Evolutionary conservation across 2,888 invertebrate genomes (phyloP).

Genomic region (Eurytoma californica): DNA sequence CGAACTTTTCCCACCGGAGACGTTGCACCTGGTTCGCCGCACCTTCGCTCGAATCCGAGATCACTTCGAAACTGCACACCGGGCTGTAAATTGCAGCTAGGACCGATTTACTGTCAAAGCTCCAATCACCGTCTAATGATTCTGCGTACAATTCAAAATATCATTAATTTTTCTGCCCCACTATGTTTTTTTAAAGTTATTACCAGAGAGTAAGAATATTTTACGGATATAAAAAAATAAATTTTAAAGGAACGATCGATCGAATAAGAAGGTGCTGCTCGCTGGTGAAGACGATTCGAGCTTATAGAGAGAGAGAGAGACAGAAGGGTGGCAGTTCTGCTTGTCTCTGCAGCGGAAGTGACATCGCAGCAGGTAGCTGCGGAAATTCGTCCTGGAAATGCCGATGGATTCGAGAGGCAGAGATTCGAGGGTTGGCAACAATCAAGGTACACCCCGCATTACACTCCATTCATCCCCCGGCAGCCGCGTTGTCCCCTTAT

Average conservation of each 20-base stretch:
- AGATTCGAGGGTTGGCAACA: slow-evolving; percentile 69
- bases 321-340: slow-evolving; percentile 51
- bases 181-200: no score
- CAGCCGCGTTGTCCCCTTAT: slow-evolving; percentile 58
- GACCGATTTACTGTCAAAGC: neutral
- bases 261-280: no score
- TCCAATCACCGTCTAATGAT: slow-evolving; percentile 24
- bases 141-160: neutral
- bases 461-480: slow-evolving; percentile 72
- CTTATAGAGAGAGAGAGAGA: neutral
- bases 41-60: slow-evolving; percentile 30
- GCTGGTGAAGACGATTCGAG: neutral
- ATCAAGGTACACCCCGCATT: slow-evolving; percentile 74
- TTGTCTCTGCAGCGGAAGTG: slow-evolving; percentile 69
- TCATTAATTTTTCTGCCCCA: neutral
- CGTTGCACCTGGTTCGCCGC: neutral
- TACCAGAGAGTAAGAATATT: no score
- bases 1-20: slow-evolving; percentile 50
- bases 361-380: slow-evolving; percentile 66
- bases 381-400: slow-evolving; percentile 72
- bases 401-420: slow-evolving; percentile 65
- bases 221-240: no score
- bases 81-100: slow-evolving; percentile 20
- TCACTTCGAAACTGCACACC: slow-evolving; percentile 33
- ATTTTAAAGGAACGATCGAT: no score